Evolutionary conservation across 2,797 vertebrate genomes (phyloP), one percentile per base, ranked within the genome.

Genomic region (Intellagama lesueurii): DNA sequence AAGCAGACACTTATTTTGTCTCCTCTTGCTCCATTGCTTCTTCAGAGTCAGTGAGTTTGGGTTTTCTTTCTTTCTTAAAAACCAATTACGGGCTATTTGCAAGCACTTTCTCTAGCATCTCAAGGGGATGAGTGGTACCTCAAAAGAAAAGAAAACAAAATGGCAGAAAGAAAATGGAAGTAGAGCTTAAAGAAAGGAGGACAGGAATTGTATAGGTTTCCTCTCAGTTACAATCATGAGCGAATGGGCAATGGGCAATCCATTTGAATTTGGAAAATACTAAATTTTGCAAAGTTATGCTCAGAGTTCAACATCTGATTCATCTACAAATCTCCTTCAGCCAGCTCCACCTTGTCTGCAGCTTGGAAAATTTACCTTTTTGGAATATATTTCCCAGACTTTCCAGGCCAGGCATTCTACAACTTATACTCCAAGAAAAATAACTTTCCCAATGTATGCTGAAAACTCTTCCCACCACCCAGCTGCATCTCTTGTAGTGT

Each of bases 31-130:
- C 84, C 17, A 64, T n/a, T 86, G 70, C 60, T 70, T 86, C 60
- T 76, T 90, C 9, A 40, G 56, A 90, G 56, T 68, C 79, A 82
- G 44, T 49, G 68, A 76, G 32, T 73, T 85, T 72, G 83, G 88
- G 76, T 56, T 40, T 40, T 40, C 40, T 40, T 40, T 40, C 40
- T 89, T 89, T 85, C 60, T 79, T 69, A 79, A 84, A 84, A 85
- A 85, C 66, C 77, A 89, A 68, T 89, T 81, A 75, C 56, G 32
- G 56, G 83, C 83, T 89, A 81, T 89, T 86, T 89, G 78, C 77
- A 89, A 56, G 78, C 83, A 85, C 82, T 89, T 89, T 60, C 77
- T 35, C 49, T 49, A 79, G 75, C 68, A 85, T 47, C 83, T 77
- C 79, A 69, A 44, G 70, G 56, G 56, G 5, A 64, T n/a, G 22